Conservation (phyloP, 2,888 invertebrate genomes). For the Dexiosoma caninum region DNA sequence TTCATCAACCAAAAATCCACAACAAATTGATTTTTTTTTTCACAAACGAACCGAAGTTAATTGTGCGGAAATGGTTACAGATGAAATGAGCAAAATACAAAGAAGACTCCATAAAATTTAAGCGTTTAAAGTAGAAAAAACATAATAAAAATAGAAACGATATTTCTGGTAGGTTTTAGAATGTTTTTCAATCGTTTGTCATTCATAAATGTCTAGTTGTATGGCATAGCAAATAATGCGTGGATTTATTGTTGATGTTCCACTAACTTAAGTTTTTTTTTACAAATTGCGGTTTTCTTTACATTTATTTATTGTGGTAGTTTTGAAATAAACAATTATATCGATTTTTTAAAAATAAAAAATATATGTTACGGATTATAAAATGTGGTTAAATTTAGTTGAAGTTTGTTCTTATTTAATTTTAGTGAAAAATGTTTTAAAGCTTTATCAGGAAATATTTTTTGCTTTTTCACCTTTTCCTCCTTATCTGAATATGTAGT, state of each 20-base stretch:
- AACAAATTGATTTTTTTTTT: constrained; percentile 31
- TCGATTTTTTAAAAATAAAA: too few species aligned
- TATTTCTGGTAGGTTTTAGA: too few species aligned
- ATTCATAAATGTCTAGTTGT: not conserved
- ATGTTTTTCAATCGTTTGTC: not conserved
- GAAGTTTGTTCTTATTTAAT: too few species aligned
- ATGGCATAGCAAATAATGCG: not conserved
- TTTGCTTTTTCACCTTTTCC: not conserved
- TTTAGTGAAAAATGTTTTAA: not conserved
- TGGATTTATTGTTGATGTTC: not conserved
- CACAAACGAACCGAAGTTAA: constrained; percentile 39
- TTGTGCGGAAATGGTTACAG: constrained; percentile 53
- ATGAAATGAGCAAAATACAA: constrained; percentile 19
- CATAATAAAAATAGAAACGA: too few species aligned
- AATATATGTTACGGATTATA: not conserved
- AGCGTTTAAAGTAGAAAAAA: not conserved
- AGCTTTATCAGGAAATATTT: not conserved
- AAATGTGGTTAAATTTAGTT: not conserved
- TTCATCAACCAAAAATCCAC: constrained; percentile 1
- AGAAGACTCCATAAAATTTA: not conserved
- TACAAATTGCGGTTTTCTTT: not conserved
- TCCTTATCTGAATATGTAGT: constrained; percentile 16
- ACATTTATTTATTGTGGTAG: not conserved
- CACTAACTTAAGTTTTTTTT: not conserved
- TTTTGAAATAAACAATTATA: not conserved